Percentiles rank a stretch among this genome's conserved stretches.
Evolutionary conservation across 2,888 invertebrate species (phyloP).

Genomic region (Pseudanteris insignis): DNA sequence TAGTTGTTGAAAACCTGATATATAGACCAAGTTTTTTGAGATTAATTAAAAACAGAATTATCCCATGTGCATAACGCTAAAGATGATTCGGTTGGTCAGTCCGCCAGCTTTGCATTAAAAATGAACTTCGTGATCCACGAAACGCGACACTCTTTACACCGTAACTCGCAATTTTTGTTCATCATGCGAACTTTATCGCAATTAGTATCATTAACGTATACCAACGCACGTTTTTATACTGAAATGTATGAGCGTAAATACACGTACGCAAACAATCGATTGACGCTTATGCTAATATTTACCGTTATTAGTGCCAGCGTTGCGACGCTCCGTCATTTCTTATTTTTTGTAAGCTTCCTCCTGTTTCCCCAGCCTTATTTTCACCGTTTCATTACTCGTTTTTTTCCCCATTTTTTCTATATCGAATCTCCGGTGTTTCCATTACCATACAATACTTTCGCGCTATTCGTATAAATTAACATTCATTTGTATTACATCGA

Average conservation of each 20-base stretch:
- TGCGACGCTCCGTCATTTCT: conserved; percentile 1
- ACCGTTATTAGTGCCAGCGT: conserved; percentile 13
- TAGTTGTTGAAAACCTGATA: no score
- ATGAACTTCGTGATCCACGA: no score
- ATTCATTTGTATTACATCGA: conserved; percentile 35
- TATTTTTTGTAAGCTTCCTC: not conserved
- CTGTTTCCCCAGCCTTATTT: not conserved
- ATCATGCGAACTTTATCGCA: conserved; percentile 22
- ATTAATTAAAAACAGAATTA: no score
- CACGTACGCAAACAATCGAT: conserved; percentile 19
- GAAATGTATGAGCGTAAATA: conserved; percentile 5
- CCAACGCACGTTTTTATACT: conserved; percentile 1
- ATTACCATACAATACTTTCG: conserved; percentile 37
- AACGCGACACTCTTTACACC: conserved; percentile 11
- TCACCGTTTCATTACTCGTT: not conserved
- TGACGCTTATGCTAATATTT: conserved; percentile 22
- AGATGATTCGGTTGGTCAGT: no score
- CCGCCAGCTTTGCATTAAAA: no score
- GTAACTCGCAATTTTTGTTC: conserved; percentile 11
- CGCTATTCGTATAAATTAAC: conserved; percentile 36
- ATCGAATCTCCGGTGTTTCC: not conserved
- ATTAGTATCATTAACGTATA: conserved; percentile 32
- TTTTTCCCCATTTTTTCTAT: not conserved
- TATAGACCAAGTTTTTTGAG: no score
- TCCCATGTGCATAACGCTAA: no score